Percentiles rank a stretch among this genome's conserved stretches.
Conservation (phyloP, 2,888 invertebrate genomes). For the Anoncus sp. region DNA sequence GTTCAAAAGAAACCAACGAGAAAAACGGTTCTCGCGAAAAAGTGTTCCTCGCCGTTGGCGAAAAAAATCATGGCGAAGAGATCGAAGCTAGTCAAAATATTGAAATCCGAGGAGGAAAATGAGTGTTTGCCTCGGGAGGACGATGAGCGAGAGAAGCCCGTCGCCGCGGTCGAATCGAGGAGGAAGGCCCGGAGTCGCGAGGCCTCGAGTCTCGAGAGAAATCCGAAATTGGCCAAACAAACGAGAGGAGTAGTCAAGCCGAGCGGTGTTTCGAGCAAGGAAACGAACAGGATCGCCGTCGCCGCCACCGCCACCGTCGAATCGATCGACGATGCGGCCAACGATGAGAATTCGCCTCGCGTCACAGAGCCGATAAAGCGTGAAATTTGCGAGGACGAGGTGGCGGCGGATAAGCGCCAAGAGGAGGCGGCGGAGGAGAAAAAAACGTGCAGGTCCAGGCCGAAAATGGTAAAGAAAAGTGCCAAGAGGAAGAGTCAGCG, state of each 20-base stretch:
- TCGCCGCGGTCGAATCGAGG: conserved; percentile 66
- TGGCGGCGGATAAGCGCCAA: conserved; percentile 66
- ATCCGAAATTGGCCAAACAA: conserved; percentile 78
- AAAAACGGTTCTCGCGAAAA: conserved; percentile 73
- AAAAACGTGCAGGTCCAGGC: conserved; percentile 70
- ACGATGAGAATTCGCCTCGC: conserved; percentile 24
- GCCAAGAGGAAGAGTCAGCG: conserved; percentile 74
- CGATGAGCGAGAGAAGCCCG: conserved; percentile 31
- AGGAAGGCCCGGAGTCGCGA: conserved; percentile 75
- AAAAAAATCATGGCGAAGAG: conserved; percentile 80
- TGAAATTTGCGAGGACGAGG: conserved; percentile 76
- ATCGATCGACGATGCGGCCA: conserved; percentile 61
- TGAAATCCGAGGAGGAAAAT: conserved; percentile 69
- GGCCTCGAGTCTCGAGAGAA: conserved; percentile 73
- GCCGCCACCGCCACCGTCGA: too few relatives aligned
- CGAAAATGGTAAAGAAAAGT: conserved; percentile 69
- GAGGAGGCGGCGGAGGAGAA: conserved; percentile 72
- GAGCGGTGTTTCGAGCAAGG: conserved; percentile 73
- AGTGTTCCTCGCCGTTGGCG: conserved; percentile 74
- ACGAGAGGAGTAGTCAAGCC: conserved; percentile 78
- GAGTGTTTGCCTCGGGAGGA: conserved; percentile 36
- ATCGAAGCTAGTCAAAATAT: conserved; percentile 78
- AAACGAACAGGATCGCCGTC: too few relatives aligned
- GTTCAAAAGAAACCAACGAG: conserved; percentile 50
- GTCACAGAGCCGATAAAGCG: conserved; percentile 72